A percentile compares a stretch with the other conserved stretches of the same genome.
Conservation (phyloP, 2,888 invertebrate genomes). For the Limnephilus lunatus region DNA sequence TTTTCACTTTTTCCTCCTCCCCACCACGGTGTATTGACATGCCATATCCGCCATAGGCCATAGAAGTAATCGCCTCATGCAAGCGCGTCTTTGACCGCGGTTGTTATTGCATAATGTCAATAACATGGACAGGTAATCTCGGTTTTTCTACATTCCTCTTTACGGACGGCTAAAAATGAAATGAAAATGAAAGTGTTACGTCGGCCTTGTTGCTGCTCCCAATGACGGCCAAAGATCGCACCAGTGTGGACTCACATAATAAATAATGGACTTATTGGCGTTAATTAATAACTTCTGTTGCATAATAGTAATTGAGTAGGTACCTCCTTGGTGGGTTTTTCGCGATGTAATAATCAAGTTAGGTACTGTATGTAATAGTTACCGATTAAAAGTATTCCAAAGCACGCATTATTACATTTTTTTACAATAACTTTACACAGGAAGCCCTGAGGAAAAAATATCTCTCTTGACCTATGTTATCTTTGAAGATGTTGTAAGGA, state of each 20-base stretch:
- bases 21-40: slow-evolving; percentile 6
- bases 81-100: slow-evolving; percentile 39
- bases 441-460: no score
- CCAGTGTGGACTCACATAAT: not conserved
- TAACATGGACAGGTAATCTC: not conserved
- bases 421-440: no score
- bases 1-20: slow-evolving; percentile 56
- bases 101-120: slow-evolving; percentile 15
- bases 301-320: not conserved
- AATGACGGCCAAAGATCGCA: slow-evolving; percentile 7
- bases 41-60: slow-evolving; percentile 39
- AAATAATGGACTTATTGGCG: not conserved
- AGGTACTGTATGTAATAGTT: not conserved
- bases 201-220: slow-evolving; percentile 8
- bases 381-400: not conserved
- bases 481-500: no score
- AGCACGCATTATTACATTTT: no score
- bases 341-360: not conserved
- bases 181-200: slow-evolving; percentile 30
- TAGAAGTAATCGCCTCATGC: not conserved
- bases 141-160: not conserved
- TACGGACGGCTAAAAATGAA: slow-evolving; percentile 15
- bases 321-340: not conserved
- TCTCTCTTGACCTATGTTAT: no score
- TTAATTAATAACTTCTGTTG: not conserved